These are phyloP conservation scores for Teleiodes luculella DNA, from an alignment of 2,888 invertebrate genomes.

Conservation along the genomic window DNA sequence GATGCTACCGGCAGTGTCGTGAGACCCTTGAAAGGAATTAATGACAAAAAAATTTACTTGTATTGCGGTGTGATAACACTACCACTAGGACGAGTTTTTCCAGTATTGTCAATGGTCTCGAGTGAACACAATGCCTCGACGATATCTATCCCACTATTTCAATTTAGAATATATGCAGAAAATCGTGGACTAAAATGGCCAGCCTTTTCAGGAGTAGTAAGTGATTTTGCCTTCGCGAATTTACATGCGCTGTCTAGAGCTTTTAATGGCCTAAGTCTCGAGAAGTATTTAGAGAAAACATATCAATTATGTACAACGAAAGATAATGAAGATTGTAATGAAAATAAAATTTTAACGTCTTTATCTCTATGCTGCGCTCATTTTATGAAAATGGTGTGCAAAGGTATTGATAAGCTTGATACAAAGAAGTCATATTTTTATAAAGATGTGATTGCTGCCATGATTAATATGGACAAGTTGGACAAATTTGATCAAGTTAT, in stretches of 20 bases:
- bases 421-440: background rate
- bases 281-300: background rate
- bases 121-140: background rate
- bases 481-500: background rate
- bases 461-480: background rate
- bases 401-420: background rate
- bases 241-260: background rate
- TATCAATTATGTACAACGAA: background rate
- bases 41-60: background rate
- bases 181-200: background rate
- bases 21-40: background rate
- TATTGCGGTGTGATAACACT: background rate
- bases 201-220: background rate
- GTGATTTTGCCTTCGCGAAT: background rate
- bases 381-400: constrained; percentile 3
- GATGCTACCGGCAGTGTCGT: background rate
- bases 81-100: background rate
- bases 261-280: background rate
- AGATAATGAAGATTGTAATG: background rate
- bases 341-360: background rate
- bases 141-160: background rate
- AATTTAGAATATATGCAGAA: background rate
- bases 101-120: background rate
- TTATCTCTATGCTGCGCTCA: constrained; percentile 9
- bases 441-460: background rate